These are phyloP conservation scores for Ennomos quercinarius DNA, from an alignment of 2,888 invertebrate species.

Conservation along the genomic window DNA sequence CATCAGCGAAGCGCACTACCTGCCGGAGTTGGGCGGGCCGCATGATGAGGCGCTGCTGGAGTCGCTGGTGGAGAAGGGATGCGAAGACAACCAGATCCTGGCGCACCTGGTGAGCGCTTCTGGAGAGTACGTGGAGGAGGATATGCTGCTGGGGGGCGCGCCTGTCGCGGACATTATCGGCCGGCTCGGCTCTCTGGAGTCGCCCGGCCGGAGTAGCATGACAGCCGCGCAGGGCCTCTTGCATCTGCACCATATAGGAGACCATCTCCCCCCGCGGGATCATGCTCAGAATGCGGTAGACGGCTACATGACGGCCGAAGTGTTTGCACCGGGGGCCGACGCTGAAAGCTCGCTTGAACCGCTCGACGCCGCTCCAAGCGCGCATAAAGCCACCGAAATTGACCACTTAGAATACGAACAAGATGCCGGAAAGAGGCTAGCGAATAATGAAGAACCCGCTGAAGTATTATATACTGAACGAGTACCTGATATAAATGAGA, in stretches of 20 bases:
- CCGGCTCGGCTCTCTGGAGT: conserved; percentile 86
- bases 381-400: conserved; percentile 45
- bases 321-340: conserved; percentile 56
- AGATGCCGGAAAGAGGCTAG: conserved; percentile 66
- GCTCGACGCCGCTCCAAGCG: conserved; percentile 10
- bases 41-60: conserved; percentile 85
- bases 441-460: conserved; percentile 51
- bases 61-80: conserved; percentile 86
- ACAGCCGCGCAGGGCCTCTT: conserved; percentile 76
- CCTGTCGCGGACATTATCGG: conserved; percentile 87
- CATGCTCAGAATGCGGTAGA: conserved; percentile 54
- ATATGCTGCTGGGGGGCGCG: conserved; percentile 74
- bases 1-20: conserved; percentile 78
- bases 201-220: conserved; percentile 74
- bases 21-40: conserved; percentile 74
- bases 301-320: conserved; percentile 67
- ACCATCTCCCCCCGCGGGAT: conserved; percentile 49
- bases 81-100: conserved; percentile 85
- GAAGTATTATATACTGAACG: conserved; percentile 64
- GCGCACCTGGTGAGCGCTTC: conserved; percentile 71
- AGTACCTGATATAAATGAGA: conserved; percentile 66
- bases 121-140: conserved; percentile 78
- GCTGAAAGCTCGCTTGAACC: conserved; percentile 62
- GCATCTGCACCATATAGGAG: conserved; percentile 73
- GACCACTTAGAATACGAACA: conserved; percentile 63